phyloP scores from a whole-genome alignment of 35 echinoderm and acorn worm species.

The Lytechinus variegatus region DNA sequence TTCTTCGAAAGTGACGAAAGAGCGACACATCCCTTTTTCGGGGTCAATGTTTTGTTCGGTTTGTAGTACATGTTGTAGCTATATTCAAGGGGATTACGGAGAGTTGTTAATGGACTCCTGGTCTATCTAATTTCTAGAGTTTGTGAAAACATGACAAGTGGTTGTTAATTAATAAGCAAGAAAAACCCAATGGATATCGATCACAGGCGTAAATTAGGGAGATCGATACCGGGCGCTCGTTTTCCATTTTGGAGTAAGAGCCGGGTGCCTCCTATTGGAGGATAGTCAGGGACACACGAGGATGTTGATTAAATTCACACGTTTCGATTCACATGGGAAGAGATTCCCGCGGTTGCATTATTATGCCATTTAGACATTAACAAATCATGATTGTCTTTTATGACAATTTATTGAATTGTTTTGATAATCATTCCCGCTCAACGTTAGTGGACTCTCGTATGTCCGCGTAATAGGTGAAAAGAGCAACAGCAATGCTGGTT shows the following conservation, averaged over 20 bases:
- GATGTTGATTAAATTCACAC: background rate
- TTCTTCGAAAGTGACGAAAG: too few species aligned
- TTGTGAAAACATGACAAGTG: background rate
- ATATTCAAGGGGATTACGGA: background rate
- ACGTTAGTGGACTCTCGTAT: too few species aligned
- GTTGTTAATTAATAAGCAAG: conserved; percentile 4
- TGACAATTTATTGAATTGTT: too few species aligned
- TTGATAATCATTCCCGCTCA: too few species aligned
- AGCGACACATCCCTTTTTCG: too few species aligned
- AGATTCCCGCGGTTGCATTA: background rate
- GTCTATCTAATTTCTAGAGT: background rate
- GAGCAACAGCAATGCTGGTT: too few species aligned
- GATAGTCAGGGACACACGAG: too few species aligned
- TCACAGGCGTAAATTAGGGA: background rate
- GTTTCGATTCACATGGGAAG: background rate
- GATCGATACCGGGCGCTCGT: background rate
- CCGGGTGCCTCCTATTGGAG: background rate
- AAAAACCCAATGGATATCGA: background rate
- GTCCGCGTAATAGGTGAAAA: too few species aligned
- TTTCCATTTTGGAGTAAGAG: background rate
- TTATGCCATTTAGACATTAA: background rate
- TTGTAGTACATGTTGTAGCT: too few species aligned
- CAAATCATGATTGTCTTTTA: background rate
- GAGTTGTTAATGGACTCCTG: background rate
- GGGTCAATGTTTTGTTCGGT: too few species aligned